Conservation (phyloP, 2,888 invertebrate species). For the Nemotelus pantherinus region DNA sequence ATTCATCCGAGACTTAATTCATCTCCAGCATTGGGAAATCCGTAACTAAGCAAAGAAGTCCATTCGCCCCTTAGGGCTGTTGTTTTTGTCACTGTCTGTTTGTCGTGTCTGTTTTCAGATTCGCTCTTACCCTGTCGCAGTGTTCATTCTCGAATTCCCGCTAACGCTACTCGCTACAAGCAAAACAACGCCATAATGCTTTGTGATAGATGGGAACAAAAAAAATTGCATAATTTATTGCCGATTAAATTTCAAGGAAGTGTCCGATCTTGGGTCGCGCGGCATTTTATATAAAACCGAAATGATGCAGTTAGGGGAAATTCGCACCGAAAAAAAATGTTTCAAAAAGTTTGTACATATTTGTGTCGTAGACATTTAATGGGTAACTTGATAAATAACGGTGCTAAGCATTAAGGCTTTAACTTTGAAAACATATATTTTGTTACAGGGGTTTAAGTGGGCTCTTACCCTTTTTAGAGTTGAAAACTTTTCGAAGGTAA, state of each 20-base stretch:
- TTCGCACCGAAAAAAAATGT: too few relatives aligned
- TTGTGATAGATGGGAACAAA: neutral
- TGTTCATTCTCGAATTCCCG: neutral
- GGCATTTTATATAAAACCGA: slow-evolving; percentile 36
- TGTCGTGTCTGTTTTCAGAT: neutral
- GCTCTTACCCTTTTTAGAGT: too few relatives aligned
- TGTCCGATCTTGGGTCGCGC: slow-evolving; percentile 31
- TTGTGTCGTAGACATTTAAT: too few relatives aligned
- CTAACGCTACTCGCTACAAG: neutral
- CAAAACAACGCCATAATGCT: neutral
- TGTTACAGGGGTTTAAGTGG: too few relatives aligned
- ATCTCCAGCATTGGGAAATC: neutral
- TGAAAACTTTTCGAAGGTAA: too few relatives aligned
- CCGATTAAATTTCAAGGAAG: slow-evolving; percentile 49
- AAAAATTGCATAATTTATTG: slow-evolving; percentile 45
- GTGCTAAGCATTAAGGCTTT: too few relatives aligned
- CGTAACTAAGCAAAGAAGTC: neutral
- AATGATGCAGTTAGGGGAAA: slow-evolving; percentile 18
- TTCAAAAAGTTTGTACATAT: too few relatives aligned
- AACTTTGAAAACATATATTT: too few relatives aligned
- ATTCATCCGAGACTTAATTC: slow-evolving; percentile 33
- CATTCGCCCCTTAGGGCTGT: neutral
- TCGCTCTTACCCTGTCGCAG: neutral
- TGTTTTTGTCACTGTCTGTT: slow-evolving; percentile 21
- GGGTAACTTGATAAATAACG: too few relatives aligned